phyloP scores from a whole-genome alignment of 1,140 invertebrate species.

The Drosophila hydei region DNA sequence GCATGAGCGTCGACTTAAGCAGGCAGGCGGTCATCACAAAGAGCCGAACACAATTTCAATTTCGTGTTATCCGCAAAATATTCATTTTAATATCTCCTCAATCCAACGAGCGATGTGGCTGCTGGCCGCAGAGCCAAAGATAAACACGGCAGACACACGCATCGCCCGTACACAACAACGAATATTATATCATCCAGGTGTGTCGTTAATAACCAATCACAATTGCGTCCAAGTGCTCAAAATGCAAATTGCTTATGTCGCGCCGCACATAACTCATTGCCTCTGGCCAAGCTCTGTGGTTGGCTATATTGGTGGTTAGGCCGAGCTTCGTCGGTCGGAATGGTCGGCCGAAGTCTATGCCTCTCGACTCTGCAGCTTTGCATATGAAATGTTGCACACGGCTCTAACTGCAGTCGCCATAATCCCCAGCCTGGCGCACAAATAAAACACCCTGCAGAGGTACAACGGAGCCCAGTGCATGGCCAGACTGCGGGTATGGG shows the following conservation, averaged over 20 bases:
- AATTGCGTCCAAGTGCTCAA: conserved; percentile 42
- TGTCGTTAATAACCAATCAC: conserved; percentile 80
- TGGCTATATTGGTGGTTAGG: conserved; percentile 59
- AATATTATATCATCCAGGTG: conserved; percentile 78
- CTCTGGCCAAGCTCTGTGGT: conserved; percentile 25
- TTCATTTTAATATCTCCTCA: conserved; percentile 82
- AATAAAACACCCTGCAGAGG: conserved; percentile 3
- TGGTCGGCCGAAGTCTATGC: conserved; percentile 3
- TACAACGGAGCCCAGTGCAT: too few species aligned
- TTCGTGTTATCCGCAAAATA: conserved; percentile 83
- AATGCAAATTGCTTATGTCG: conserved; percentile 81
- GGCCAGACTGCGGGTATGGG: too few species aligned
- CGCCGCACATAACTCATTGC: conserved; percentile 22
- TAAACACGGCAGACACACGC: neutral
- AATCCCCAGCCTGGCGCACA: conserved; percentile 21
- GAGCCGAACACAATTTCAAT: conserved; percentile 75
- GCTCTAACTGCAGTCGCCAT: conserved; percentile 5
- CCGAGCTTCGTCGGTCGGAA: too few species aligned
- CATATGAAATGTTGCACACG: conserved; percentile 72
- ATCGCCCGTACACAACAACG: conserved; percentile 15
- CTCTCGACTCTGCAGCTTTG: conserved; percentile 41
- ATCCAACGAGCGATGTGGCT: conserved; percentile 48
- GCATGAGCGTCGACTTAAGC: neutral
- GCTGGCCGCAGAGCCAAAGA: neutral
- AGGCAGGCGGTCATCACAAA: conserved; percentile 50